phyloP scores from a whole-genome alignment of 2,797 vertebrate genomes.

The Hypotaenidia okinawae region DNA sequence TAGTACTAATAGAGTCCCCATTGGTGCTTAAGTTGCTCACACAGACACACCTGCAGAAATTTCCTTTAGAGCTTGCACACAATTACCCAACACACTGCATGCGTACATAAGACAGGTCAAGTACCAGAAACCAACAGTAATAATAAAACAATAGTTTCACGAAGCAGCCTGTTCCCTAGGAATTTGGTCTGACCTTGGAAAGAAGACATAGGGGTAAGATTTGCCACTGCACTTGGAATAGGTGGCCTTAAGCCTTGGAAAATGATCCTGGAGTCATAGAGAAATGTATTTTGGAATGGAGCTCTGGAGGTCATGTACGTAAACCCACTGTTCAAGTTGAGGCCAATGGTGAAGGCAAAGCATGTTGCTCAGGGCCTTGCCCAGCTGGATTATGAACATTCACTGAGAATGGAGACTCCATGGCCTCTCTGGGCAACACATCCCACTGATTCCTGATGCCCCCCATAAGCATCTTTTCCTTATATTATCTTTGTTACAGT shows the following conservation, averaged over 20 bases:
- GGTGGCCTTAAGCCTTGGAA: not conserved
- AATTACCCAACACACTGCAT: not conserved
- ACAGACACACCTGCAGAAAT: not conserved
- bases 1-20: not conserved
- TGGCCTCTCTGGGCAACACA: accelerated
- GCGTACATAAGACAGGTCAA: not conserved
- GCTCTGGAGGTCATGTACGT: not conserved
- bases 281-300: not conserved
- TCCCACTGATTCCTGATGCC: not conserved
- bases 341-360: not conserved
- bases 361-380: not conserved
- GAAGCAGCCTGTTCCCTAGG: not conserved
- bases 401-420: not conserved
- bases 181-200: not conserved
- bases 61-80: not conserved
- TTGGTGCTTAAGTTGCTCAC: not conserved
- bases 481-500: not conserved
- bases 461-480: not conserved
- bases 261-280: not conserved
- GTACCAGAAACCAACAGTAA: not conserved
- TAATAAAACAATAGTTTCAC: not conserved
- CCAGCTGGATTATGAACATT: not conserved
- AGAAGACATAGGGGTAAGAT: not conserved
- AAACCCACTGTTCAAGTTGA: not conserved
- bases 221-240: not conserved